Conservation (phyloP, 1,140 invertebrate species). For the Hyles vespertilio region DNA sequence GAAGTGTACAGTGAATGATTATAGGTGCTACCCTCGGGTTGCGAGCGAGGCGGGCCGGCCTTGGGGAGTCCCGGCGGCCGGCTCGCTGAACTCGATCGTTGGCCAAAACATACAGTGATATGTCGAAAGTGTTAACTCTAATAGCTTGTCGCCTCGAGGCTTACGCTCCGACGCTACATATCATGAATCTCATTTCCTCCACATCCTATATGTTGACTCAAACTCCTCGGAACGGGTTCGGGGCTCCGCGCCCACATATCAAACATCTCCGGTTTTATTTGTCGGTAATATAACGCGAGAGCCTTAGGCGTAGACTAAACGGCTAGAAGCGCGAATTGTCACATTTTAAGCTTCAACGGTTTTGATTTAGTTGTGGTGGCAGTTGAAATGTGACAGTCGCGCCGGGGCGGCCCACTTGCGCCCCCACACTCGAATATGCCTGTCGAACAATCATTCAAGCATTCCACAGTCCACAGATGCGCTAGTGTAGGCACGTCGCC, state of each 20-base stretch:
- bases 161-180: constrained; percentile 52
- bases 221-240: not conserved
- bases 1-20: constrained; percentile 61
- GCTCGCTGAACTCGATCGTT: not conserved
- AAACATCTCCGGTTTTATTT: constrained; percentile 27
- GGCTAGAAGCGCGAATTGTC: constrained; percentile 27
- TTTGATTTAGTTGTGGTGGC: not conserved
- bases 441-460: not conserved
- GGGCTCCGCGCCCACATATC: constrained; percentile 32
- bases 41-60: constrained; percentile 20
- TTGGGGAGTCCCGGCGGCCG: not conserved
- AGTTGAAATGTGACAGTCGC: constrained; percentile 22
- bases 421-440: not conserved
- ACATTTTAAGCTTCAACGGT: constrained; percentile 23
- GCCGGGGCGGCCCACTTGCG: constrained; percentile 2
- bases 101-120: constrained; percentile 8
- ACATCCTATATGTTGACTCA: not conserved
- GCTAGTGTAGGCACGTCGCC: not conserved
- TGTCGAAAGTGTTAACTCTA: constrained; percentile 9
- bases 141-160: constrained; percentile 37
- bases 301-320: constrained; percentile 28
- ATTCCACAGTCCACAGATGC: not conserved
- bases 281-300: constrained; percentile 18
- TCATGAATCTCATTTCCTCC: constrained; percentile 57
- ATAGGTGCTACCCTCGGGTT: constrained; percentile 52